These are phyloP conservation scores for Cremastinae sp. DNA, from an alignment of 2,888 invertebrate genomes.

Conservation along the genomic window DNA sequence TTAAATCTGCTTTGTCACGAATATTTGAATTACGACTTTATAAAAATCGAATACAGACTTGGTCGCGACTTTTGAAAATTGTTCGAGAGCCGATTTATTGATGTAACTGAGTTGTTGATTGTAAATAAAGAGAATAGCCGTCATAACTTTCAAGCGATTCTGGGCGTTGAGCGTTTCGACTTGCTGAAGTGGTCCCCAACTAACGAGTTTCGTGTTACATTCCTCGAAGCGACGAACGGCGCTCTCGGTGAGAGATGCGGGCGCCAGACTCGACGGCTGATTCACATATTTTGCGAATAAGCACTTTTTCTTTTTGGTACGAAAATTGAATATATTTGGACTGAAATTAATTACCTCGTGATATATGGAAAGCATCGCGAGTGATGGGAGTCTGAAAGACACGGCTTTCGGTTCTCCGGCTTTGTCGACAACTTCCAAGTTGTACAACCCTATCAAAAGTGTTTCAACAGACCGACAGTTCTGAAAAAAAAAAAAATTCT, in stretches of 20 bases:
- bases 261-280: slow-evolving; percentile 88
- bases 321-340: neutral
- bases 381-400: slow-evolving; percentile 93
- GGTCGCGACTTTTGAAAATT: slow-evolving; percentile 90
- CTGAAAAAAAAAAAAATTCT: slow-evolving; percentile 68
- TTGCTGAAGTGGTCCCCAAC: slow-evolving; percentile 95
- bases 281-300: slow-evolving; percentile 65
- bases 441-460: slow-evolving; percentile 87
- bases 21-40: neutral
- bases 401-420: slow-evolving; percentile 91
- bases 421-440: slow-evolving; percentile 93
- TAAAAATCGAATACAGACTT: slow-evolving; percentile 81
- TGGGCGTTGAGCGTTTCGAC: slow-evolving; percentile 95
- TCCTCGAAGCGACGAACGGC: slow-evolving; percentile 93
- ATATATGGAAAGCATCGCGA: slow-evolving; percentile 95
- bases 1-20: neutral
- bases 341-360: slow-evolving; percentile 86
- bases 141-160: slow-evolving; percentile 94
- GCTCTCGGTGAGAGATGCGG: slow-evolving; percentile 91
- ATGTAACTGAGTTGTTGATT: slow-evolving; percentile 92
- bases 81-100: slow-evolving; percentile 89
- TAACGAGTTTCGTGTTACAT: slow-evolving; percentile 92
- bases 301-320: neutral
- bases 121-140: slow-evolving; percentile 93
- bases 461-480: slow-evolving; percentile 82